Conservation (phyloP, 2,797 vertebrate species). For the Pseudotriccus pelzelni region DNA sequence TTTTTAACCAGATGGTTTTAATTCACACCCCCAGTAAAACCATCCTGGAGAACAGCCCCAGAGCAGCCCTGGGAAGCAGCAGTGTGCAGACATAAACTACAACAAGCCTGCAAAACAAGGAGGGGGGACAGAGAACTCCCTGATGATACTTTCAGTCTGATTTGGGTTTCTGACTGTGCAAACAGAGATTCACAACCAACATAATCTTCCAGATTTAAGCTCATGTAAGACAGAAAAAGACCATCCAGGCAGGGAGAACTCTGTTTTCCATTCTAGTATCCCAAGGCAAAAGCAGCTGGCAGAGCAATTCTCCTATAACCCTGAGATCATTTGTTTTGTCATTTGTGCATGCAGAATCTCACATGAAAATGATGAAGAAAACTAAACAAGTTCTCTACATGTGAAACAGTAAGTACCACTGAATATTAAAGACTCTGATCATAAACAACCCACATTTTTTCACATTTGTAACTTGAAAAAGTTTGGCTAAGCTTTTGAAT, state of each 20-base stretch:
- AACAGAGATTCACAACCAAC: neutral
- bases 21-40: neutral
- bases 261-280: neutral
- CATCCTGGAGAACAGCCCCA: neutral
- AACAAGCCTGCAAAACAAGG: neutral
- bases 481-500: neutral
- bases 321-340: neutral
- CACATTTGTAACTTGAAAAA: neutral
- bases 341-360: neutral
- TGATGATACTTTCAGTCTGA: neutral
- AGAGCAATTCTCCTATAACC: neutral
- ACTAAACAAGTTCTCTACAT: neutral
- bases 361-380: neutral
- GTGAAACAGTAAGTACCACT: neutral
- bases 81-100: neutral
- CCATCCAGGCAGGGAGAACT: neutral
- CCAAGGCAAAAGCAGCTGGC: neutral
- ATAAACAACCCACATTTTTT: neutral
- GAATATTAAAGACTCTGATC: neutral
- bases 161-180: neutral
- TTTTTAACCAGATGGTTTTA: neutral
- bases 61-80: neutral
- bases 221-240: neutral
- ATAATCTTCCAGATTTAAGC: neutral
- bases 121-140: neutral